These are phyloP conservation scores for Hetaerina titia DNA, from an alignment of 2,888 invertebrate genomes.

Conservation along the genomic window DNA sequence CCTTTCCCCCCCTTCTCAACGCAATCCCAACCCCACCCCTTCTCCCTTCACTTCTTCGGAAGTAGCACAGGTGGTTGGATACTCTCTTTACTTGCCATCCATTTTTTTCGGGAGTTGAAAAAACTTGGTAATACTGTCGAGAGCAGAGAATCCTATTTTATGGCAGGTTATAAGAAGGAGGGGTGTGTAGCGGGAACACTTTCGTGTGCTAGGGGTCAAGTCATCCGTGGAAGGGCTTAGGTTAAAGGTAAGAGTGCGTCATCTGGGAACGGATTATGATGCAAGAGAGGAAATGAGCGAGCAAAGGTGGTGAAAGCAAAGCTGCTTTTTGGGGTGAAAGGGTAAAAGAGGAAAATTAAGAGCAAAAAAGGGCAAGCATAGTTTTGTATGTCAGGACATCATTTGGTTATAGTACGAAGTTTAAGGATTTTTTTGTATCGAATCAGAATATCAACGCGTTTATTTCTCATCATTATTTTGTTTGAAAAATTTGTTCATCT, in stretches of 20 bases:
- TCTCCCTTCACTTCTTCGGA: neutral
- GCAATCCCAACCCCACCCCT: neutral
- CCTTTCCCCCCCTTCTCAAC: too few species aligned
- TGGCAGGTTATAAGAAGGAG: neutral
- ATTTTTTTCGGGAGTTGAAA: neutral
- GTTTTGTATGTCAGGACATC: too few species aligned
- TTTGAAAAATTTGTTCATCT: too few species aligned
- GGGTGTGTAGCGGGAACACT: neutral
- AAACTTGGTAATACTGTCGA: neutral
- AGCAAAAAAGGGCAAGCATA: neutral
- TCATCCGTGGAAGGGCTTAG: neutral
- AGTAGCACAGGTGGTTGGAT: neutral
- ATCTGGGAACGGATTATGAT: neutral
- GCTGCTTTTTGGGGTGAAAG: neutral
- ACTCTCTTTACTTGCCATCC: neutral
- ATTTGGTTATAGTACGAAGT: too few species aligned
- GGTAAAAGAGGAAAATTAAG: neutral
- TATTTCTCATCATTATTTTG: too few species aligned
- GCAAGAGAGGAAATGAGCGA: neutral
- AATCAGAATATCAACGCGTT: too few species aligned
- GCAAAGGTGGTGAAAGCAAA: neutral
- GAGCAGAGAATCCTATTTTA: too few species aligned
- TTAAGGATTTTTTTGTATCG: too few species aligned
- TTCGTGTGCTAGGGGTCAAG: neutral
- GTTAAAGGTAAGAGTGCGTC: neutral